A percentile compares a stretch with the other conserved stretches of the same genome.
phyloP scores from a whole-genome alignment of 1,140 invertebrate genomes.

The Parasteatoda tepidariorum region DNA sequence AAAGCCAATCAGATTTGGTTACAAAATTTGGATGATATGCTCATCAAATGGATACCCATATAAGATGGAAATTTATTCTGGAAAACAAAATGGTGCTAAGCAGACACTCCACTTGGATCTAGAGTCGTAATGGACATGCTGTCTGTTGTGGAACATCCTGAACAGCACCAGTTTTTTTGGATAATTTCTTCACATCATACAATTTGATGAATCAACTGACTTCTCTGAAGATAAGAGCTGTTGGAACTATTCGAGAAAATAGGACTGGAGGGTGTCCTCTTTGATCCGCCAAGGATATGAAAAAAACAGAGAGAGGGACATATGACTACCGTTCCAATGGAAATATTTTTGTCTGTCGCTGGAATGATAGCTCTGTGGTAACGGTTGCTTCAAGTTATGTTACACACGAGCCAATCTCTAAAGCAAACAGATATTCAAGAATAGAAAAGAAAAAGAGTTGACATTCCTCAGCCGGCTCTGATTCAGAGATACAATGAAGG shows the following conservation, averaged over 20 bases:
- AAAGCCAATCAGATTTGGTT: constrained; percentile 70
- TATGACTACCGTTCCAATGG: neutral
- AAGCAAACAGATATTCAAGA: neutral
- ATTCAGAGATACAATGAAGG: neutral
- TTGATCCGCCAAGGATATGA: neutral
- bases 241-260: neutral
- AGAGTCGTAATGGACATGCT: constrained; percentile 5
- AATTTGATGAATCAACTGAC: constrained; percentile 11
- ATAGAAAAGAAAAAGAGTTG: neutral
- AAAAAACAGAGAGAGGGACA: neutral
- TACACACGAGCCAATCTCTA: neutral
- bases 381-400: neutral
- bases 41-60: constrained; percentile 40
- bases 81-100: neutral
- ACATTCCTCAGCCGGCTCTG: neutral
- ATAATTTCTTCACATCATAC: constrained; percentile 30
- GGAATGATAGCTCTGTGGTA: neutral
- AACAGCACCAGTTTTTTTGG: neutral
- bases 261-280: neutral
- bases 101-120: neutral
- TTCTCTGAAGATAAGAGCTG: neutral
- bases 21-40: constrained; percentile 65
- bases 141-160: neutral
- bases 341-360: neutral
- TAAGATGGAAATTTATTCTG: constrained; percentile 23